Conservation (phyloP, 2,113 vertebrate species). For the Poicephalus meyeri region DNA sequence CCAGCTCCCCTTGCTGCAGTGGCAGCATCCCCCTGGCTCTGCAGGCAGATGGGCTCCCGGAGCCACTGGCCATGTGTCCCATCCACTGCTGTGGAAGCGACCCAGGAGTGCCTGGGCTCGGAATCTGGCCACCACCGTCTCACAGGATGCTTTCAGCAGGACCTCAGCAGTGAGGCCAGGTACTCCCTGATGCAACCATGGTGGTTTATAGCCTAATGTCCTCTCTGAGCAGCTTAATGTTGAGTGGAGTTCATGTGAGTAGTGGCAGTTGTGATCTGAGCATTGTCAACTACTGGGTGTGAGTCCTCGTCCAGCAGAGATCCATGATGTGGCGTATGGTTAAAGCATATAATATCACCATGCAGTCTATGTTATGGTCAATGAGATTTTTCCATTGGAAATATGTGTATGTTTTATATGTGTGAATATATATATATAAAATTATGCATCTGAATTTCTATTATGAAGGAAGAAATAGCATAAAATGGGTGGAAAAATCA, state of each 20-base stretch:
- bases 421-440: not conserved
- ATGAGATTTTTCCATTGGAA: not conserved
- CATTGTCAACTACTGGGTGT: accelerated
- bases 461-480: not conserved
- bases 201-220: not conserved
- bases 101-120: conserved; percentile 22
- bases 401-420: not conserved
- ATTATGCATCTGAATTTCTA: not conserved
- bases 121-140: not conserved
- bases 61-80: not conserved
- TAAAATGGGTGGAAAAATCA: not conserved
- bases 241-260: not conserved
- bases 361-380: not conserved
- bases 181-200: not conserved
- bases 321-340: accelerated
- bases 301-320: not conserved
- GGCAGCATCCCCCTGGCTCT: not conserved
- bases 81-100: not conserved
- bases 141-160: not conserved
- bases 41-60: not conserved
- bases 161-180: not conserved
- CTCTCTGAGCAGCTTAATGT: accelerated
- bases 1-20: conserved; percentile 26
- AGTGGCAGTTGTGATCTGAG: not conserved
- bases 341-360: too few species aligned